phyloP scores from a whole-genome alignment of 2,113 vertebrate species.

The Regulus satrapa region DNA sequence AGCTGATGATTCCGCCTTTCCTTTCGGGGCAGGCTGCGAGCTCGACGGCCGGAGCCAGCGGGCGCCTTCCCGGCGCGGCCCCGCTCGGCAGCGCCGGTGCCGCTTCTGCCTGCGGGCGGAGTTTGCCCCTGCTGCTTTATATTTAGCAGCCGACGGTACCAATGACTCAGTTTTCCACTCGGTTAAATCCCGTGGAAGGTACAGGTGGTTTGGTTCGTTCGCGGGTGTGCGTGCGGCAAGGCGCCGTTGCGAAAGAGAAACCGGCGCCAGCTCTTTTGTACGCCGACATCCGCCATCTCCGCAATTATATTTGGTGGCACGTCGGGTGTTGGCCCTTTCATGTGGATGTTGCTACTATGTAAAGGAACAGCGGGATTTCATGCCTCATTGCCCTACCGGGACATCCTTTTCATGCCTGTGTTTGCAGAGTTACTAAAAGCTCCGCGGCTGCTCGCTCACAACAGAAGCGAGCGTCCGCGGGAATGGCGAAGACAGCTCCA shows the following conservation, averaged over 20 bases:
- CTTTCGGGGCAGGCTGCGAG: not conserved
- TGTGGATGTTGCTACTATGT: not conserved
- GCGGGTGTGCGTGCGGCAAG: not conserved
- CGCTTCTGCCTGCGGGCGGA: not conserved
- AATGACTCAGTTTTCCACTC: not conserved
- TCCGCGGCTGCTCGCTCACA: not conserved
- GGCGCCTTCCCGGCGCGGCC: not conserved
- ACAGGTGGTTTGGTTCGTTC: not conserved
- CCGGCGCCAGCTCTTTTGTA: not conserved
- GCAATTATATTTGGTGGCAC: not conserved
- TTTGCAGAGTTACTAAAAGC: slow-evolving; percentile 19
- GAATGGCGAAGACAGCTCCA: not conserved
- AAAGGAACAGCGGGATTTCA: slow-evolving; percentile 48
- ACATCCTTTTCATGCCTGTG: slow-evolving; percentile 34
- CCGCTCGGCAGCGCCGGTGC: not conserved
- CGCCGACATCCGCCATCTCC: not conserved
- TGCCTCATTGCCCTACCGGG: slow-evolving; percentile 29
- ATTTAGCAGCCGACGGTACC: not conserved
- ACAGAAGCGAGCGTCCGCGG: not conserved
- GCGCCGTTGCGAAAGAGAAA: not conserved
- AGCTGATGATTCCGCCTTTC: not conserved
- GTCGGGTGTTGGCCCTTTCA: not conserved
- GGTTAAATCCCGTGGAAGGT: not conserved
- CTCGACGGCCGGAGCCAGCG: not conserved
- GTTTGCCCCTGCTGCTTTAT: not conserved